Percentiles rank a stretch among this genome's conserved stretches.
phyloP scores from a whole-genome alignment of 1,140 invertebrate species.

The Drosophila dunni region DNA sequence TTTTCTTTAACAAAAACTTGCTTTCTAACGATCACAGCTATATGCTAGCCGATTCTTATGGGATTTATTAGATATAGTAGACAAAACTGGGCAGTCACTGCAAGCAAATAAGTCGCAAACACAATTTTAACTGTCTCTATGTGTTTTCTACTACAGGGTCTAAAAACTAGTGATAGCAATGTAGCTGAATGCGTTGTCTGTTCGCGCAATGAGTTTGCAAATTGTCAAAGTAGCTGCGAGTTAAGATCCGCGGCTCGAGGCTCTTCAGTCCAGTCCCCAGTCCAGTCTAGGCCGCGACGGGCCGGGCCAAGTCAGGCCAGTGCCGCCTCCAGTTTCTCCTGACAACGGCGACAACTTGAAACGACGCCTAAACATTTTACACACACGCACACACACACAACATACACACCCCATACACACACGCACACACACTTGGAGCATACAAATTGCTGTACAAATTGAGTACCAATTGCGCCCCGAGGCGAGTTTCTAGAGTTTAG shows the following conservation, averaged over 20 bases:
- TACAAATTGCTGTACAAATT: slow-evolving; percentile 53
- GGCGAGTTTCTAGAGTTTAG: slow-evolving; percentile 26
- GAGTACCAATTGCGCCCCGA: slow-evolving; percentile 37
- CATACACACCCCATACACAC: slow-evolving; percentile 15
- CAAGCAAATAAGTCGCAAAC: not conserved
- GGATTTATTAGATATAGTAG: too few species aligned
- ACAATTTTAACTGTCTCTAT: too few species aligned
- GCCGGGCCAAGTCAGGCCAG: slow-evolving; percentile 1
- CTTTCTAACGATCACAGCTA: too few species aligned
- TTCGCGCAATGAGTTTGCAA: slow-evolving; percentile 41
- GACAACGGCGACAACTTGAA: slow-evolving; percentile 50
- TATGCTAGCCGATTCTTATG: too few species aligned
- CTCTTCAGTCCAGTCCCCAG: not conserved
- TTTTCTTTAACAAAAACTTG: too few species aligned
- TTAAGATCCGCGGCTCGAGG: not conserved
- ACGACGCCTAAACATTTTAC: slow-evolving; percentile 40
- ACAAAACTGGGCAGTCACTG: too few species aligned
- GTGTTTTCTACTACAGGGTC: too few species aligned
- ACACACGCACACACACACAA: slow-evolving; percentile 8
- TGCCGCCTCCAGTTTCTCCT: slow-evolving; percentile 51
- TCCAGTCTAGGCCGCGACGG: too few species aligned
- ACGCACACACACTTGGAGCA: slow-evolving; percentile 4
- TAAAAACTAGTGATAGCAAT: not conserved
- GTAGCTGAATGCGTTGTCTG: slow-evolving; percentile 14
- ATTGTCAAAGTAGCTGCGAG: slow-evolving; percentile 42